Conservation (phyloP, 2,888 invertebrate species). For the Tipula helvola region DNA sequence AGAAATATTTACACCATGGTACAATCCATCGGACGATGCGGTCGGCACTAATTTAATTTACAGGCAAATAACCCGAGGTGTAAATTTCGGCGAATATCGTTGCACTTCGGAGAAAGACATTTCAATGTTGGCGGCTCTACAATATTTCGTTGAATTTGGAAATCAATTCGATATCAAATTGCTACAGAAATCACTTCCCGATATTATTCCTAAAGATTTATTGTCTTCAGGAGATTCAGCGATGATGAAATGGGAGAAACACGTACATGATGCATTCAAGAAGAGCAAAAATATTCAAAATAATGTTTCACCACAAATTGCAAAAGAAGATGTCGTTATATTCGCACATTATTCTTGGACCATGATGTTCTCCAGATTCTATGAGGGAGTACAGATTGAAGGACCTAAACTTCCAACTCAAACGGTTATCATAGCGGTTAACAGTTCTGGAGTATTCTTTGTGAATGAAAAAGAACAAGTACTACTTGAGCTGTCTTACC, state of each 20-base stretch:
- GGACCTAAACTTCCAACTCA: slow-evolving; percentile 53
- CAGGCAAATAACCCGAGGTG: slow-evolving; percentile 73
- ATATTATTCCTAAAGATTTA: slow-evolving; percentile 27
- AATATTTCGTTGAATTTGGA: slow-evolving; percentile 78
- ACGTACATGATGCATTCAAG: slow-evolving; percentile 58
- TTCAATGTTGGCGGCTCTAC: slow-evolving; percentile 78
- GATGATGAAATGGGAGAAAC: slow-evolving; percentile 56
- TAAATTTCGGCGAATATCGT: slow-evolving; percentile 86
- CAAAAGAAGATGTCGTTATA: slow-evolving; percentile 82
- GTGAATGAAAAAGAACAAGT: slow-evolving; percentile 88
- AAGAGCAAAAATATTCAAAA: slow-evolving; percentile 60
- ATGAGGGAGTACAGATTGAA: slow-evolving; percentile 70
- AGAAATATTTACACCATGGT: slow-evolving; percentile 90
- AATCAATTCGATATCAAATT: slow-evolving; percentile 47
- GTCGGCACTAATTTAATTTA: slow-evolving; percentile 82
- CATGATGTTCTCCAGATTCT: slow-evolving; percentile 85
- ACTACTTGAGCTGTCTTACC: slow-evolving; percentile 65
- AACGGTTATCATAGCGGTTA: slow-evolving; percentile 82
- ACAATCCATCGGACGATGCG: slow-evolving; percentile 68
- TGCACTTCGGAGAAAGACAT: slow-evolving; percentile 73
- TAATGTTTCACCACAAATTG: slow-evolving; percentile 48
- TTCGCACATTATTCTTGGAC: slow-evolving; percentile 91
- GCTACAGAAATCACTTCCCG: slow-evolving; percentile 22
- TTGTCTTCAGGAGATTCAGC: slow-evolving; percentile 45
- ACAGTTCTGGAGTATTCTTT: slow-evolving; percentile 87